Evolutionary conservation across 2,888 invertebrate genomes (phyloP), one percentile per base, ranked within the genome.

Genomic region (Scrobipalpa costella): DNA sequence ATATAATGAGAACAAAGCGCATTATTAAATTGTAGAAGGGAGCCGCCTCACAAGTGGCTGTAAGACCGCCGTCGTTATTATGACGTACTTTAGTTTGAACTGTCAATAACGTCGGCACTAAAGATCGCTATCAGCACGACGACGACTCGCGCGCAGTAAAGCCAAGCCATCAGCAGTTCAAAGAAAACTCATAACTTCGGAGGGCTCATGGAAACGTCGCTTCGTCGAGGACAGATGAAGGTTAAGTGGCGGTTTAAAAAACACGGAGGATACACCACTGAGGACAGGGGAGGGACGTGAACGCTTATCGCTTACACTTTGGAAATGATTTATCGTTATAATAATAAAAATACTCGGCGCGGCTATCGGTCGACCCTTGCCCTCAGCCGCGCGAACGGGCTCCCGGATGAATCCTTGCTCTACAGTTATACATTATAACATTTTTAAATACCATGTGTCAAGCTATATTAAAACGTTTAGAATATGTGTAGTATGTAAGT

Each of bases 171-270:
- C 52, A 57, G 36, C 11, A 57, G 34, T 57, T 57, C 57, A 36
- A 57, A 57, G 57, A 57, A 57, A 57, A 57, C 57, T 17, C 57
- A 57, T 57, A 55, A 57, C 57, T 57, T 17, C n/a, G 21, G 57
- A 36, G 17, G 57, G 17, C 33, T 19, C 57, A 33, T 7, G n/a
- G 27, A 33, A 19, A 52, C 33, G 52, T 52, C 57, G 62, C 69
- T n/a, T n/a, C n/a, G n/a, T n/a, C 74, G 84, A 77, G 72, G 85
- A 86, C 71, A 78, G 86, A 87, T 76, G 83, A 81, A 75, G 86
- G 85, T 85, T 74, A 76, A 79, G 81, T 75, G 79, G 68, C 62
- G 64, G 63, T 58, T 62, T 50, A 64, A 72, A 73, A 76, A 75
- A 73, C 62, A 13, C 38, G 52, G 27, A 65, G 65, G 64, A 52